These are phyloP conservation scores for Colletes collaris DNA, from an alignment of 2,888 invertebrate genomes.

Conservation along the genomic window DNA sequence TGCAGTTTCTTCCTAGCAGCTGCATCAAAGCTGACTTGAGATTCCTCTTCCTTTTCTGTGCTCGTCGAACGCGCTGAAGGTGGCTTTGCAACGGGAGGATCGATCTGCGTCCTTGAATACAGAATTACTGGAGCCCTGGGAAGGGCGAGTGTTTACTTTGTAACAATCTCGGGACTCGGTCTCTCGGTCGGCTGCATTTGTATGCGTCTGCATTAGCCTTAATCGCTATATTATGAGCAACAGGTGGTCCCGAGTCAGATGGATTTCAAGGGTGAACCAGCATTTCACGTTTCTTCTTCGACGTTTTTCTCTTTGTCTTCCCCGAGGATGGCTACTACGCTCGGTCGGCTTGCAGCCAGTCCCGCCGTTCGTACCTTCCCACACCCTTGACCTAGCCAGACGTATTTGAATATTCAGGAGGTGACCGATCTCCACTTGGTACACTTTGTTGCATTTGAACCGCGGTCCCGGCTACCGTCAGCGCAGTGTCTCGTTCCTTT, in stretches of 20 bases:
- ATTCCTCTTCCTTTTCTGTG: conserved; percentile 51
- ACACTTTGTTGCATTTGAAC: conserved; percentile 52
- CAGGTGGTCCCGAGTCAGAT: conserved; percentile 30
- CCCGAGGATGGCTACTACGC: not conserved
- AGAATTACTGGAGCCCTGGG: conserved; percentile 58
- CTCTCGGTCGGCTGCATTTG: conserved; percentile 69
- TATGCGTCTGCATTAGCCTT: conserved; percentile 67
- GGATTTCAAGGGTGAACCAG: conserved; percentile 22
- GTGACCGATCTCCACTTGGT: conserved; percentile 23
- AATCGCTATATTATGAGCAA: conserved; percentile 65
- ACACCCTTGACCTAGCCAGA: conserved; percentile 65
- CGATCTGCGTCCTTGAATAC: conserved; percentile 65
- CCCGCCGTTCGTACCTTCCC: conserved; percentile 25
- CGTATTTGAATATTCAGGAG: conserved; percentile 62
- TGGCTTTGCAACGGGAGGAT: conserved; percentile 42
- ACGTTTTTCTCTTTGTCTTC: not conserved
- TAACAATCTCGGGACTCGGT: conserved; percentile 66
- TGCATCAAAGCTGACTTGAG: conserved; percentile 22
- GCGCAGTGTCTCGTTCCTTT: no score
- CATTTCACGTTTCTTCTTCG: conserved; percentile 14
- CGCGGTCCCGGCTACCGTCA: no score
- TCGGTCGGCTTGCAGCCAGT: not conserved
- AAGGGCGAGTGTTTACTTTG: conserved; percentile 68
- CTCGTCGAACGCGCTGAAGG: conserved; percentile 7
- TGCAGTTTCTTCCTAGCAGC: conserved; percentile 47